These are phyloP conservation scores for Sinocyclocheilus maitianheensis DNA, from an alignment of 2,113 vertebrate genomes.

Conservation along the genomic window DNA sequence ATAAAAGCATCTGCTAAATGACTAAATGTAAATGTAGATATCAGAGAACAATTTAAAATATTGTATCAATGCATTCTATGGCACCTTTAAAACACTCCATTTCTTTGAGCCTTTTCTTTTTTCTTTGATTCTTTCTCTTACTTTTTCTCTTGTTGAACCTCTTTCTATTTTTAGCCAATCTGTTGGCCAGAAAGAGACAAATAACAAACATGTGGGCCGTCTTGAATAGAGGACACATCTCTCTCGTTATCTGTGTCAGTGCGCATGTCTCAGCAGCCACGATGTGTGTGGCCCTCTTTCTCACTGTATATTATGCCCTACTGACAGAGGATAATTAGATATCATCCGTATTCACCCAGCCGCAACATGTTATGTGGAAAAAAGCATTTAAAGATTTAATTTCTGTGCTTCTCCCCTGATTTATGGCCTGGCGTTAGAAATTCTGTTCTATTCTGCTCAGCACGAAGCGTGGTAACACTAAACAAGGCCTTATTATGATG, in stretches of 20 bases:
- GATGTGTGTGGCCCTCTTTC: constrained; percentile 39
- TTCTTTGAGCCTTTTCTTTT: neutral
- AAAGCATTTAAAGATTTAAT: constrained; percentile 39
- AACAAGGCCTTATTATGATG: constrained; percentile 22
- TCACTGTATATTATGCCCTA: constrained; percentile 38
- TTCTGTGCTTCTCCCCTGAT: constrained; percentile 19
- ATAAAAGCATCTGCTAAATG: no score
- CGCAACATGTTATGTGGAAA: constrained; percentile 23
- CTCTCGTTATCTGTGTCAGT: neutral
- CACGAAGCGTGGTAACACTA: neutral
- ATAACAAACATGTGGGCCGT: neutral
- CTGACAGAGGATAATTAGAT: constrained; percentile 37
- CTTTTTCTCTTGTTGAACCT: neutral
- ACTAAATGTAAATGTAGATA: no score
- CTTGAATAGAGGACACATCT: neutral
- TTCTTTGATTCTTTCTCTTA: no score
- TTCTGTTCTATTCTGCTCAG: constrained; percentile 14
- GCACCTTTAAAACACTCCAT: neutral
- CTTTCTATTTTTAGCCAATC: neutral
- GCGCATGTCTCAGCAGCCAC: neutral
- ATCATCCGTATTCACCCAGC: constrained; percentile 33
- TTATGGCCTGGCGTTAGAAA: constrained; percentile 11
- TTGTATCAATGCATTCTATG: no score
- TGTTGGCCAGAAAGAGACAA: constrained; percentile 38
- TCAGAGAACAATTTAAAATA: no score